Base-by-base conservation (phyloP, 30 jellyfish, hydroid and myxozoan species). In the Aurelia sp. region DNA sequence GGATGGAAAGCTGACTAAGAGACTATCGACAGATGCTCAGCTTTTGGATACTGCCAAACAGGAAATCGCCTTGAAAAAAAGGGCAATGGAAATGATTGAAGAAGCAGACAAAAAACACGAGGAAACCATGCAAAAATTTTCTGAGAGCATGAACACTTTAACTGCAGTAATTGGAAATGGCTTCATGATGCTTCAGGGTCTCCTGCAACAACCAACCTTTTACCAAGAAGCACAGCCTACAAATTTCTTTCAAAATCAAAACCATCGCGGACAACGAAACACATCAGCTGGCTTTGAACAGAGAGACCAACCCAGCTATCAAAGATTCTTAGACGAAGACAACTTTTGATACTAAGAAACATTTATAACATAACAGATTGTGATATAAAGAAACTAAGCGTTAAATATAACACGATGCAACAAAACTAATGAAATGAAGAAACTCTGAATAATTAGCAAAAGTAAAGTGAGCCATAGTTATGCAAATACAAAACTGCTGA, bases 171-270 rank as follows among this genome's bases (percentile, higher is more conserved):
- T 53, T 53, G 65, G 65, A 53, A 53, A 53, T 53, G 65, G 65
- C n/a, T 53, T 53, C 19, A 12, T 53, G 65, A 53, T 53, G 65
- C 65, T 53, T 53, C 65, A 53, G 65, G 65, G 65, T 53, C 65
- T 53, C 19, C 65, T 53, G 65, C 65, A 53, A 53, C 65, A 53
- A 53, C 65, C 65, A 53, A 53, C 65, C 65, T 53, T 53, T 53
- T 53, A 53, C 65, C n/a, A 53, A 53, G 65, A 2, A 18, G 65
- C 65, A 53, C 65, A 53, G n/a, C 65, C 65, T 0, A 12, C 19
- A 53, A 53, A 53, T 53, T 53, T 12, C 65, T 53, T 53, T 53
- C 65, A 53, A 53, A 53, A 53, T 53, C 65, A 13, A 53, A 27
- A 53, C 65, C 65, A 53, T 53, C 65, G 65, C 19, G 65, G 65